These are phyloP conservation scores for Mus pahari DNA, from an alignment of 2,113 vertebrate genomes.

Conservation along the genomic window DNA sequence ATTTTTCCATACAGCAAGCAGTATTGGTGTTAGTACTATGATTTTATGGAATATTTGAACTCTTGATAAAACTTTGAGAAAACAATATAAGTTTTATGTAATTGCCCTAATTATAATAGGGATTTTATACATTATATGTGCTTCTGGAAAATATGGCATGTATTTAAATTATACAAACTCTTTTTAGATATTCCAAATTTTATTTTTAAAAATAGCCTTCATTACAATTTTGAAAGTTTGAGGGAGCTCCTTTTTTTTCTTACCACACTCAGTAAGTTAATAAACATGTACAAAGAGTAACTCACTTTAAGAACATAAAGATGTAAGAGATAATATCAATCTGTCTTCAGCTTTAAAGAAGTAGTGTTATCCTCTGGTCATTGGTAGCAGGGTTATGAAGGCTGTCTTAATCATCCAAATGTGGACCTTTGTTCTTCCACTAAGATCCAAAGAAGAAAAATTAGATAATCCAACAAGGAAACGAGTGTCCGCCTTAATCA, in stretches of 20 bases:
- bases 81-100: conserved; percentile 1
- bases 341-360: background rate
- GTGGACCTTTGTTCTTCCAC: background rate
- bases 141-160: conserved; percentile 37
- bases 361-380: background rate
- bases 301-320: background rate
- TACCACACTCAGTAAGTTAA: background rate
- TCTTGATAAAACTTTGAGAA: conserved; percentile 58
- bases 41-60: conserved; percentile 39
- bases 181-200: background rate
- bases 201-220: background rate
- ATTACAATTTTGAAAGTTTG: background rate
- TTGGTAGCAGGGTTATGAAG: background rate
- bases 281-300: background rate
- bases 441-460: background rate
- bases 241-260: background rate
- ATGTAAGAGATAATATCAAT: background rate
- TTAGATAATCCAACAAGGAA: background rate
- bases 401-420: background rate
- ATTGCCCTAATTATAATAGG: background rate
- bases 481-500: background rate
- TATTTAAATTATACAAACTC: conserved; percentile 17
- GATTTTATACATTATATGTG: background rate
- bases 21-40: background rate
- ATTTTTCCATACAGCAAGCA: background rate